Base-by-base conservation (phyloP, 2,797 vertebrate species). In the Heteromormyrus szaboi region DNA sequence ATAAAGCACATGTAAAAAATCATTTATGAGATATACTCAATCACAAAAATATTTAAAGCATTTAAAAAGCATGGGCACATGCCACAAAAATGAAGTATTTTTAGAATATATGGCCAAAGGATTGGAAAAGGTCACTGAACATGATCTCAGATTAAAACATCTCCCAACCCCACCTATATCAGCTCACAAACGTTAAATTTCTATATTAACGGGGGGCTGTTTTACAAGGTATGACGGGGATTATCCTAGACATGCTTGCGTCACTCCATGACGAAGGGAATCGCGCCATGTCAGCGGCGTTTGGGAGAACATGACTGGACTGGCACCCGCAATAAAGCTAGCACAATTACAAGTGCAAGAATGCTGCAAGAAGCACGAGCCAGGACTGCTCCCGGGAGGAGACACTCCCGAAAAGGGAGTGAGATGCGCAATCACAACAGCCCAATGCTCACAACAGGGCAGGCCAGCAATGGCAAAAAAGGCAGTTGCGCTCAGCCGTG, bases 231-330 rank as follows among this genome's bases (percentile, higher is more conserved):
- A 19, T 46, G 50, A 50, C 17, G 14, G 17, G 14, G 33, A 86
- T 86, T 54, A 86, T 59, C 6, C 53, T 41, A 86, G 51, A 85
- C 29, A 41, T 72, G 85, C 51, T 86, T 59, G 50, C 17, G 19
- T 86, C 85, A 86, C 7, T 59, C 33, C 29, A 59, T 41, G 50
- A 86, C 19, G 50, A 33, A 41, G 53, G 29, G 25, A 86, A 33
- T 56, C 25, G 50, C 12, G 22, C 53, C 29, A 44, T 56, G 33
- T 86, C 17, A 86, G 29, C 51, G 19, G 6, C 33, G 17, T 19
- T 59, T 86, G 14, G 33, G 85, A 41, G 6, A 86, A 86, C 85
- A 41, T 56, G 85, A 86, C 85, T 7, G 85, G 33, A 86, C 85
- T 41, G 14, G 85, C 53, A 59, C 85, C 85, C 17, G 4, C 17